phyloP scores from a whole-genome alignment of 1,140 invertebrate genomes.

The Lepidostoma basale region DNA sequence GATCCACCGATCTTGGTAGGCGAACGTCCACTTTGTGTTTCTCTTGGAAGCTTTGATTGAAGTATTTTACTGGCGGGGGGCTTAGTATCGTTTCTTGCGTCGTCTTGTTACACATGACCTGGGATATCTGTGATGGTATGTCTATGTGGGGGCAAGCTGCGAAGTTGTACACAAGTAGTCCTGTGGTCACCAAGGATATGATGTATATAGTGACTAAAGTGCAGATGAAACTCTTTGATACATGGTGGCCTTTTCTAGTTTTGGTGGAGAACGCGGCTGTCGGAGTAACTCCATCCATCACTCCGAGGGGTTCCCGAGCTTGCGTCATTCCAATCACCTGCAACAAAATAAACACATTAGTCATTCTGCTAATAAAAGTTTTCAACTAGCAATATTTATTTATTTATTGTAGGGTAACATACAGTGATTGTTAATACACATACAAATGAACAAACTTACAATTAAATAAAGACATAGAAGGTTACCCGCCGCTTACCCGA shows the following conservation, averaged over 20 bases:
- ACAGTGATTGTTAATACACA: too few relatives aligned
- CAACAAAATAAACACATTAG: conserved; percentile 38
- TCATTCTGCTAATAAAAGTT: too few relatives aligned
- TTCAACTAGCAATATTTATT: too few relatives aligned
- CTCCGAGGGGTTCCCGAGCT: conserved; percentile 54
- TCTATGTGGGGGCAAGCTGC: conserved; percentile 65
- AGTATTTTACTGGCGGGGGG: background rate
- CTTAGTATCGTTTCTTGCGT: background rate
- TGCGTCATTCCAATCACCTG: conserved; percentile 55
- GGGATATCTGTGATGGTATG: conserved; percentile 23
- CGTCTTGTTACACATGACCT: conserved; percentile 16
- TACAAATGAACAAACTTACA: too few relatives aligned
- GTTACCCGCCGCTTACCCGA: too few relatives aligned
- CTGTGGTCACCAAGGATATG: conserved; percentile 64
- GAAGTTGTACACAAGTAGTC: conserved; percentile 72
- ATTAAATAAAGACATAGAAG: too few relatives aligned
- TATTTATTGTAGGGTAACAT: too few relatives aligned
- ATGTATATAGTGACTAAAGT: conserved; percentile 60
- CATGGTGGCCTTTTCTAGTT: conserved; percentile 56
- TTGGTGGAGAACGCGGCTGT: conserved; percentile 56
- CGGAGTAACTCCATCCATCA: conserved; percentile 58
- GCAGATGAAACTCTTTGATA: conserved; percentile 58
- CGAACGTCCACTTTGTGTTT: conserved; percentile 64
- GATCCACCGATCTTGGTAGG: conserved; percentile 68
- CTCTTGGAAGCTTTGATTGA: conserved; percentile 2